Conservation (phyloP, 2,797 vertebrate genomes). For the Ibycter americanus region DNA sequence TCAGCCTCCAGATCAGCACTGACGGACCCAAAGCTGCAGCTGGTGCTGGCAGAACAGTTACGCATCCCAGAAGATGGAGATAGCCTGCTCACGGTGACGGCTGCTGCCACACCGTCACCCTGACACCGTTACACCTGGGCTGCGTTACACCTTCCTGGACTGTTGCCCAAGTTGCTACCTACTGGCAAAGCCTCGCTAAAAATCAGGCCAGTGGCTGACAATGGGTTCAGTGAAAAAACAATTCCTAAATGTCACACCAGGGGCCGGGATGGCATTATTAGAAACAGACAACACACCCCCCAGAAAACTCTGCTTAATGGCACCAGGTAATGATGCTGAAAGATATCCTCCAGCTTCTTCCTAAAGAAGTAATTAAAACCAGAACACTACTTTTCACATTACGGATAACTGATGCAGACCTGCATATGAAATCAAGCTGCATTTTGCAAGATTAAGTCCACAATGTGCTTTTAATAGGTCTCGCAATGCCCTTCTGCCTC, state of each 20-base stretch:
- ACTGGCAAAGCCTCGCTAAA: neutral
- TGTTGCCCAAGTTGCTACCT: neutral
- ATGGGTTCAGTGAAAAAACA: neutral
- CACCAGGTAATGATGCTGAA: constrained; percentile 57
- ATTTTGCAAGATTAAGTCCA: neutral
- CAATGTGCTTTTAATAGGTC: neutral
- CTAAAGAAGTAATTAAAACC: neutral
- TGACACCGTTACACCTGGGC: neutral
- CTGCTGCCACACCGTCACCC: neutral
- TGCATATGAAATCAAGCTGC: neutral
- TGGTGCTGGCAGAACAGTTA: neutral
- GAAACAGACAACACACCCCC: neutral
- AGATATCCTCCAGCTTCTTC: constrained; percentile 2
- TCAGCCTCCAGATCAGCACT: neutral
- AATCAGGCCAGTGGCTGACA: neutral
- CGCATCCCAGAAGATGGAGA: neutral
- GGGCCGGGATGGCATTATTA: neutral
- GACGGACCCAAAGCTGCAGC: neutral
- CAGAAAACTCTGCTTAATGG: neutral
- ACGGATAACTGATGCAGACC: neutral
- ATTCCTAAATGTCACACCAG: neutral
- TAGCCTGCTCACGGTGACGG: rapidly evolving
- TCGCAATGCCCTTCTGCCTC: neutral
- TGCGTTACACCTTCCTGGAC: neutral
- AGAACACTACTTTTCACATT: neutral